Base-by-base conservation (phyloP, 2,797 vertebrate genomes). In the Podargus strigoides region DNA sequence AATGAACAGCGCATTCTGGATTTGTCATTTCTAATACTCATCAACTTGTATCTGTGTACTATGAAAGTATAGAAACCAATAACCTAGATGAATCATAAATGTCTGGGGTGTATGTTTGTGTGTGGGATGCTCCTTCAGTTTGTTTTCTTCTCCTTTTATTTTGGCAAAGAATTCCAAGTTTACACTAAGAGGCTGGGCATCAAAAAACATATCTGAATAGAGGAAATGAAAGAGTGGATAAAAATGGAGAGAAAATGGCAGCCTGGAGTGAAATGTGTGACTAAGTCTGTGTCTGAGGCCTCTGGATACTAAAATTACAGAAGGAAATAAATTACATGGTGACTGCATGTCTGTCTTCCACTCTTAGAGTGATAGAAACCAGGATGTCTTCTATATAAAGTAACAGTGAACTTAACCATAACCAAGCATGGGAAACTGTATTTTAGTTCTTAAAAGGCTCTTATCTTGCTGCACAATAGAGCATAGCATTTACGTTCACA, bases 21-120 rank as follows among this genome's bases (percentile, higher is more conserved):
- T 85, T 94, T 95, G 83, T 94, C 82, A 82, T 58, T 94, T 86
- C 28, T 73, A 67, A 92, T 90, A 44, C n/a, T 90, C 36, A 59
- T 93, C 79, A 83, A 23, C 60, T 86, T 77, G 30, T 77, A 50
- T 93, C 55, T 73, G 7, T 75, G 62, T 66, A 15, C 39, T 76
- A 0, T 66, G 55, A 13, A 87, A 76, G 53, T 32, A 59, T 8
- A 81, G 67, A 81, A 87, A 52, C 36, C 49, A 55, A 62, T 85
- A 95, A 91, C 63, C 46, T 41, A 59, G 59, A 86, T 86, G 89
- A 91, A 56, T 94, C 74, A 84, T 52, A 69, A 74, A 36, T 76
- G 82, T 81, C 77, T 63, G 52, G 55, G 14, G 58, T 26, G 44
- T 50, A 27, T 78, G 8, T 87, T 84, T 30, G 2, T 21, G 36